Evolutionary conservation across 2,888 invertebrate genomes (phyloP).

Genomic region (Morpho helenor): DNA sequence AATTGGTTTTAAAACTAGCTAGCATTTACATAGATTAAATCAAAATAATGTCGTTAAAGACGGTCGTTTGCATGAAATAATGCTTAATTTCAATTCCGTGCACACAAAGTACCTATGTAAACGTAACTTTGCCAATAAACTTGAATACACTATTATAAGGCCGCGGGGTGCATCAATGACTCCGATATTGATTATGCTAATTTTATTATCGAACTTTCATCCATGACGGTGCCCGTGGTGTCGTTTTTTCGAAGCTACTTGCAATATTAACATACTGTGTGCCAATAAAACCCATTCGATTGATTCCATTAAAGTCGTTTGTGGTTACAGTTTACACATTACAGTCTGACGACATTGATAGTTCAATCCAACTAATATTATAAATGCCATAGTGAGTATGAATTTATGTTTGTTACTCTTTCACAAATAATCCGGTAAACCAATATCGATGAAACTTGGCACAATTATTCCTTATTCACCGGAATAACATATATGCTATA

Average conservation of each 20-base stretch:
- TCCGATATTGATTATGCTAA: conserved; percentile 72
- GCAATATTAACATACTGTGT: conserved; percentile 43
- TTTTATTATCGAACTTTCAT: conserved; percentile 70
- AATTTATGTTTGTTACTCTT: too few species aligned
- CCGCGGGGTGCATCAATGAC: conserved; percentile 56
- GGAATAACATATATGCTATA: too few species aligned
- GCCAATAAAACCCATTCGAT: conserved; percentile 45
- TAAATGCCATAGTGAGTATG: too few species aligned
- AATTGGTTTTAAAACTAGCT: conserved; percentile 41
- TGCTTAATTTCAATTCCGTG: conserved; percentile 70
- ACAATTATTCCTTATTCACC: too few species aligned
- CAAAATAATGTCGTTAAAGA: conserved; percentile 54
- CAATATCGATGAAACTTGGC: too few species aligned
- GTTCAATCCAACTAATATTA: neutral
- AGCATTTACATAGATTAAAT: conserved; percentile 51
- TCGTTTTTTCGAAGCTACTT: conserved; percentile 23
- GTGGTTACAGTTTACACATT: conserved; percentile 12
- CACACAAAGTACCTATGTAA: conserved; percentile 57
- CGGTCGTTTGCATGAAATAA: conserved; percentile 70
- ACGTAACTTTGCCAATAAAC: conserved; percentile 65
- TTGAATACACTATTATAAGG: conserved; percentile 48
- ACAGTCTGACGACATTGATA: neutral
- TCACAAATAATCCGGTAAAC: too few species aligned
- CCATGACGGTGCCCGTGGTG: conserved; percentile 41
- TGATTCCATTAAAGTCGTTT: conserved; percentile 26